Evolutionary conservation across 2,113 vertebrate species (phyloP).

Genomic region (Taurulus bubalis): DNA sequence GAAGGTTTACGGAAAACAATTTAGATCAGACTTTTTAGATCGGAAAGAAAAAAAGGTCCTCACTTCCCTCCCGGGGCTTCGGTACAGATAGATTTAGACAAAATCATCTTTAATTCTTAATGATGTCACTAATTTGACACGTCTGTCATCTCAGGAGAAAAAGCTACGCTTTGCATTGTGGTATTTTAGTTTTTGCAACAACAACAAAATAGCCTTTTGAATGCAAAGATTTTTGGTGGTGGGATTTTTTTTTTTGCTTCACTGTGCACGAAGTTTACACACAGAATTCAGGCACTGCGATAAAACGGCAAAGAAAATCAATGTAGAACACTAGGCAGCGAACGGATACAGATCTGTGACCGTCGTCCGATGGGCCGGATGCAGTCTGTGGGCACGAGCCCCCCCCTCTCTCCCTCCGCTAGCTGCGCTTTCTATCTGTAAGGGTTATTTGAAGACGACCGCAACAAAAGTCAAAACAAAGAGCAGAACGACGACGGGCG

Average conservation of each 20-base stretch:
- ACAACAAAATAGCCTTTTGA: neutral
- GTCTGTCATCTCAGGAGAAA: constrained; percentile 46
- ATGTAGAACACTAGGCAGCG: constrained; percentile 17
- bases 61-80: neutral
- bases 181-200: neutral
- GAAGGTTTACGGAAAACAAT: neutral
- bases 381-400: no score
- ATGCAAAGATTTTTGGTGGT: neutral
- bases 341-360: neutral
- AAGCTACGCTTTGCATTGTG: constrained; percentile 12
- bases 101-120: neutral
- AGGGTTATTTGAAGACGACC: no score
- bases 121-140: constrained; percentile 7
- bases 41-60: neutral
- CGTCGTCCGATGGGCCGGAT: neutral
- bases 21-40: no score
- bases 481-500: neutral
- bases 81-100: neutral
- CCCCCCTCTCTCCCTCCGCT: neutral
- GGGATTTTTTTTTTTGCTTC: constrained; percentile 2
- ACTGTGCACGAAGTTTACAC: neutral
- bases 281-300: neutral
- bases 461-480: no score
- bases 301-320: neutral
- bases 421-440: neutral